Percentiles rank a stretch among this genome's conserved stretches.
These are phyloP conservation scores for Bombus turneri DNA, from an alignment of 1,140 invertebrate genomes.

Conservation along the genomic window DNA sequence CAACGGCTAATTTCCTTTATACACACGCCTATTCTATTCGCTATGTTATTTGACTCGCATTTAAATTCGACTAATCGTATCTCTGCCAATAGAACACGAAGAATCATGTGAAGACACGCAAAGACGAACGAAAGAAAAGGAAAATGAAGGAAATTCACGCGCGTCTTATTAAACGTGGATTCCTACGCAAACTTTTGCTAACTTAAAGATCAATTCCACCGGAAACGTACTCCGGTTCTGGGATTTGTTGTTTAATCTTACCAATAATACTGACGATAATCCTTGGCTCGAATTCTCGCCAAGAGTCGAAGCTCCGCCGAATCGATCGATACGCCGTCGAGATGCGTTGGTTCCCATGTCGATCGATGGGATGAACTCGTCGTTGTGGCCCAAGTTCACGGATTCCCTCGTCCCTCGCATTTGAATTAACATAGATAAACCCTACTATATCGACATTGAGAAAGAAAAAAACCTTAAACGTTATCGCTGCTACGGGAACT, in stretches of 20 bases:
- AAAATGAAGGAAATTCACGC: not conserved
- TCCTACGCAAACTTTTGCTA: not conserved
- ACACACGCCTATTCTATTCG: not conserved
- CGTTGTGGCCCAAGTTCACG: not conserved
- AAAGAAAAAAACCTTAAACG: conserved; percentile 51
- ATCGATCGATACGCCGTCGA: conserved; percentile 6
- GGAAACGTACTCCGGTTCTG: not conserved
- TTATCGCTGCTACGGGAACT: conserved; percentile 47
- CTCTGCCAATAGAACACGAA: not conserved
- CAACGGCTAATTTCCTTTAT: not conserved
- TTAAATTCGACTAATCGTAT: not conserved
- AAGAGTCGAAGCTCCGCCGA: not conserved
- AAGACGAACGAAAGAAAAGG: not conserved
- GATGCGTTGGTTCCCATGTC: not conserved
- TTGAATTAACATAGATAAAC: conserved; percentile 43
- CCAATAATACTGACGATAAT: conserved; percentile 40
- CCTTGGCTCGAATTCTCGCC: not conserved
- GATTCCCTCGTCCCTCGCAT: conserved; percentile 47
- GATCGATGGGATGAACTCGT: not conserved
- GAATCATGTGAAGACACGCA: no score
- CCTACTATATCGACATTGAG: conserved; percentile 49
- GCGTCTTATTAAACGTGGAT: not conserved
- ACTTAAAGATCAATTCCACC: not conserved
- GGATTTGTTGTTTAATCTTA: not conserved
- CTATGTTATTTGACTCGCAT: not conserved